Evolutionary conservation across 2,888 invertebrate genomes (phyloP).

Genomic region (Macropis europaea): DNA sequence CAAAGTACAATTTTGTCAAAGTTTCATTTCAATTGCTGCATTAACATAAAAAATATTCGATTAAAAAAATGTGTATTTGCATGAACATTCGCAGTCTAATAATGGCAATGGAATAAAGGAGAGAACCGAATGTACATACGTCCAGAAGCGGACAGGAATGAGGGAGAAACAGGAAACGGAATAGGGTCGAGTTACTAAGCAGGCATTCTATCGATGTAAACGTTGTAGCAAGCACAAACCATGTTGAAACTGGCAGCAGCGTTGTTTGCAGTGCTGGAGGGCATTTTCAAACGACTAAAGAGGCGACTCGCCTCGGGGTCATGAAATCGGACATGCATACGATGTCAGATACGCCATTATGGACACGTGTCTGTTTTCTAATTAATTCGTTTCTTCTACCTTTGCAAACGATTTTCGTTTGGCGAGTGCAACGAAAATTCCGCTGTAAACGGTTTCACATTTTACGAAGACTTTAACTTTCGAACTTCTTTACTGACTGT

Average conservation of each 20-base stretch:
- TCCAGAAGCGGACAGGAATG: background rate
- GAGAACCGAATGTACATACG: too few relatives aligned
- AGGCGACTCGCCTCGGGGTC: conserved; percentile 4
- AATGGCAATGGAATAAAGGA: background rate
- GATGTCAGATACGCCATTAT: conserved; percentile 21
- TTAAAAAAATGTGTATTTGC: background rate
- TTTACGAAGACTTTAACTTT: too few relatives aligned
- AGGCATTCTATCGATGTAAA: conserved; percentile 16
- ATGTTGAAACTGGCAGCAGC: conserved; percentile 20
- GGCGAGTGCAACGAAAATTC: too few relatives aligned
- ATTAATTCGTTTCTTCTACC: conserved; percentile 15
- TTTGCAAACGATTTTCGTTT: conserved; percentile 5
- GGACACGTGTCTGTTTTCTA: conserved; percentile 17
- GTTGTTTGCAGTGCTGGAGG: conserved; percentile 19
- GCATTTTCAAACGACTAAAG: conserved; percentile 21
- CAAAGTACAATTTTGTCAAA: too few relatives aligned
- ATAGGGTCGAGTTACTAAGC: background rate
- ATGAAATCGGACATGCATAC: conserved; percentile 13
- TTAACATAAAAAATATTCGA: too few relatives aligned
- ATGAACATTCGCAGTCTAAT: background rate
- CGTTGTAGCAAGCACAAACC: background rate
- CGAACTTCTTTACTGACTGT: too few relatives aligned
- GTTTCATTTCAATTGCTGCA: too few relatives aligned
- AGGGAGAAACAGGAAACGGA: background rate
- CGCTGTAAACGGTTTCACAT: too few relatives aligned